Evolutionary conservation across 2,113 vertebrate genomes (phyloP), one percentile per base, ranked within the genome.

Genomic region (Antigone vipio): DNA sequence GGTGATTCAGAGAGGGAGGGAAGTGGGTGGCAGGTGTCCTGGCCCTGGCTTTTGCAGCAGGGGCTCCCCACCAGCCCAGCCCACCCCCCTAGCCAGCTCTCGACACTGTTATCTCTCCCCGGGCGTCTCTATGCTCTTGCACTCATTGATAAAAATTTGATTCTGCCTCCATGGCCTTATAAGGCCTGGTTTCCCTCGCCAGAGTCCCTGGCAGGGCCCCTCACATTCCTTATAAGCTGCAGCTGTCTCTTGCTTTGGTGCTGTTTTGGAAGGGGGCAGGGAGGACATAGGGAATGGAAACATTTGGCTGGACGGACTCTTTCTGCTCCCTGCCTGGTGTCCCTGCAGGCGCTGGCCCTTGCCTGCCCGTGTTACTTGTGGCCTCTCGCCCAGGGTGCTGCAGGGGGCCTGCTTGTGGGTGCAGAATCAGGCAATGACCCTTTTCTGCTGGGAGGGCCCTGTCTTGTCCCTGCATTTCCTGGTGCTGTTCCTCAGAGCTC

Each of bases 101-200:
- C 64, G 8, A 88, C 6, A 5, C 74, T 17, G 75, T 97, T 97
- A 97, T 98, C 96, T 97, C 96, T 97, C 90, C 72, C 62, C 26
- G 27, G 95, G 95, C 69, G 95, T 93, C 95, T 96, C 94, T 90
- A 72, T 88, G 95, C 97, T 93, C 93, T 96, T 83, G 12, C 76
- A 92, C 98, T 99, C 99, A 99, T 99, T 99, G 99, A 99, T 99
- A 99, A 99, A 99, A 99, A 98, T 98, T 98, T 97, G 98, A 98
- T 98, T 99, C 98, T 98, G 99, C 99, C 99, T 99, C 98, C 98
- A 98, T 99, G 98, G 96, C 99, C 99, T 98, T 99, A 99, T 99
- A 99, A 99, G 99, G 99, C 98, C 97, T 98, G 98, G 98, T 99
- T 99, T 99, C 98, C 99, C 99, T 98, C 98, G 98, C 98, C 97